A percentile compares a stretch with the other conserved stretches of the same genome.
These are phyloP conservation scores for Orius insidiosus DNA, from an alignment of 1,140 invertebrate genomes.

Conservation along the genomic window DNA sequence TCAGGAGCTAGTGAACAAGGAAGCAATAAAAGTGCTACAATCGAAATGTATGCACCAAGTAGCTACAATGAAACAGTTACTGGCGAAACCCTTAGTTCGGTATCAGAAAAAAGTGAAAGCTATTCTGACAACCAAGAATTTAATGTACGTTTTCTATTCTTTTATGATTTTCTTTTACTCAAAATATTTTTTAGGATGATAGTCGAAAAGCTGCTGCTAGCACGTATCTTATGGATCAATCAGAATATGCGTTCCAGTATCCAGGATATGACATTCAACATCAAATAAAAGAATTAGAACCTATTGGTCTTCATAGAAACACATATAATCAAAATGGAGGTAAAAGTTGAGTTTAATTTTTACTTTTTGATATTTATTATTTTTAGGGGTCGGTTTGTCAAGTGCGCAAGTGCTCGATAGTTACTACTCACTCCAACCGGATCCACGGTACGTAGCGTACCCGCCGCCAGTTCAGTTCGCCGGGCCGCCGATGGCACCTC, in stretches of 20 bases:
- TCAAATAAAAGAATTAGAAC: slow-evolving; percentile 21
- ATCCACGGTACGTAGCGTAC: slow-evolving; percentile 27
- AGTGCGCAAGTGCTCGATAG: slow-evolving; percentile 16
- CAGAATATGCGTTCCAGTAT: slow-evolving; percentile 28
- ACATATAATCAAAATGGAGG: slow-evolving; percentile 21
- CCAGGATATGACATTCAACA: slow-evolving; percentile 24
- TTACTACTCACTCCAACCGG: slow-evolving; percentile 25
- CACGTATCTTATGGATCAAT: slow-evolving; percentile 55
- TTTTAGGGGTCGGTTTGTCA: slow-evolving; percentile 7
- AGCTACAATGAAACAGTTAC: slow-evolving; percentile 87
- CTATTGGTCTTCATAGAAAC: slow-evolving; percentile 17
- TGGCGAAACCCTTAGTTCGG: slow-evolving; percentile 76
- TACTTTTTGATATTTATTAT: not conserved
- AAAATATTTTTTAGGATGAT: slow-evolving; percentile 36
- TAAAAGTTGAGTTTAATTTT: not conserved
- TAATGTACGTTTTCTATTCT: slow-evolving; percentile 35
- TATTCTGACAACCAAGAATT: slow-evolving; percentile 67
- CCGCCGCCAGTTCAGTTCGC: slow-evolving; percentile 25
- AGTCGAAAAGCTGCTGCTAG: slow-evolving; percentile 49
- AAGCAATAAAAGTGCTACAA: slow-evolving; percentile 77
- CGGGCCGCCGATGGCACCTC: slow-evolving; percentile 21
- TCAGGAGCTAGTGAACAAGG: slow-evolving; percentile 32
- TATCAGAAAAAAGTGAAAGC: slow-evolving; percentile 83
- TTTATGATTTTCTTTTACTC: slow-evolving; percentile 3
- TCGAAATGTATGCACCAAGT: slow-evolving; percentile 88